Conservation (phyloP, 2,797 vertebrate species). For the Gorsachius magnificus region DNA sequence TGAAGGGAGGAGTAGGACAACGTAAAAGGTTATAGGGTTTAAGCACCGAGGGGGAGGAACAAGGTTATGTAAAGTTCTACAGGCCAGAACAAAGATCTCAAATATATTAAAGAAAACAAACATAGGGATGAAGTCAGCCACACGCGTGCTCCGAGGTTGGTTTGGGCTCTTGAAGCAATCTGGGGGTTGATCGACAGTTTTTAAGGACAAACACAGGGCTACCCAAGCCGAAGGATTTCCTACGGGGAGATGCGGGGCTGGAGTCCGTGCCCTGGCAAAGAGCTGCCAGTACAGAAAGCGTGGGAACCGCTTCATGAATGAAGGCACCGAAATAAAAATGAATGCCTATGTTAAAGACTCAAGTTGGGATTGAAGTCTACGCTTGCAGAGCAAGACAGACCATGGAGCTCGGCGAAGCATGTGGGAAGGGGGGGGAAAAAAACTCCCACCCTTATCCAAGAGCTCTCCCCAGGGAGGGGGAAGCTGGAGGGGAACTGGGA, state of each 20-base stretch:
- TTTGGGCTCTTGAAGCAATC: neutral
- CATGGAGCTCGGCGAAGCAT: neutral
- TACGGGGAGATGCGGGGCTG: neutral
- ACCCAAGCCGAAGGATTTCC: neutral
- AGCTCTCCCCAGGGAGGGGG: neutral
- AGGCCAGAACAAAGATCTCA: conserved; percentile 27
- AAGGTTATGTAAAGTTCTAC: conserved; percentile 26
- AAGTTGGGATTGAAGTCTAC: neutral
- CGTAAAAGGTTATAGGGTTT: neutral
- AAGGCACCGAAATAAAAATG: neutral
- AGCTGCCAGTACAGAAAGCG: neutral
- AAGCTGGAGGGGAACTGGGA: neutral
- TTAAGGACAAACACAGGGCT: neutral
- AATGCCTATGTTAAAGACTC: neutral
- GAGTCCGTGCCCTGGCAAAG: neutral
- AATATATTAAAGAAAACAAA: conserved; percentile 21
- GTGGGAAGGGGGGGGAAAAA: neutral
- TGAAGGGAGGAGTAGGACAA: neutral
- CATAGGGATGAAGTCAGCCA: neutral
- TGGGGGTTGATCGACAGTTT: neutral
- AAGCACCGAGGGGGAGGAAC: neutral
- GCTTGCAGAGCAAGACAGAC: neutral
- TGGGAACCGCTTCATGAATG: neutral
- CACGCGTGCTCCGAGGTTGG: neutral
- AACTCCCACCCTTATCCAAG: neutral